A percentile compares a stretch with the other conserved stretches of the same genome.
These are phyloP conservation scores for Eilema griseolum DNA, from an alignment of 2,888 invertebrate species.

Conservation along the genomic window DNA sequence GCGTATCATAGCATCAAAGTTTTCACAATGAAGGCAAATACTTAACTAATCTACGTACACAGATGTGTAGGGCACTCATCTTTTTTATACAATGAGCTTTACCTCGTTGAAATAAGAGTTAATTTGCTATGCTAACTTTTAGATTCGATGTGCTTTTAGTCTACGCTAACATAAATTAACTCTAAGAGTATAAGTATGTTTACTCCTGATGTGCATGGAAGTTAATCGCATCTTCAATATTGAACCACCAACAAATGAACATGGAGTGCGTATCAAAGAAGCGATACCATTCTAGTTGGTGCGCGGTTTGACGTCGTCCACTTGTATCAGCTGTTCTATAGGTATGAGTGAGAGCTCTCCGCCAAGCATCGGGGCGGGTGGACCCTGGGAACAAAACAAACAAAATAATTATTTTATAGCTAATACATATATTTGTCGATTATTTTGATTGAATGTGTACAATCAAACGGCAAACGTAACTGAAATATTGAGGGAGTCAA, in stretches of 20 bases:
- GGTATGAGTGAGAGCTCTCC: constrained; percentile 95
- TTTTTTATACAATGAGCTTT: not conserved
- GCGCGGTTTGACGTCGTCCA: constrained; percentile 88
- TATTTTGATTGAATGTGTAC: too few relatives aligned
- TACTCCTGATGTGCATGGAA: not conserved
- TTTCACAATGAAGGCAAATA: too few relatives aligned
- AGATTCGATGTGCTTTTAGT: not conserved
- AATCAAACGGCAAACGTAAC: too few relatives aligned
- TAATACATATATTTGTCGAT: too few relatives aligned
- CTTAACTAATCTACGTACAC: too few relatives aligned
- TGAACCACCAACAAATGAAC: constrained; percentile 11
- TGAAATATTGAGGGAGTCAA: too few relatives aligned
- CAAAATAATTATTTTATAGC: not conserved
- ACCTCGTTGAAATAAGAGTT: not conserved
- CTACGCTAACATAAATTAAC: not conserved
- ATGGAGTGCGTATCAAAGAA: constrained; percentile 25
- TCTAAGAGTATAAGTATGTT: not conserved
- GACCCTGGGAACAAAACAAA: constrained; percentile 72
- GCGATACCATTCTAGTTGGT: constrained; percentile 53
- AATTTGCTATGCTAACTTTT: not conserved
- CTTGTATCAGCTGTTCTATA: constrained; percentile 93
- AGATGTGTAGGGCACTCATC: too few relatives aligned
- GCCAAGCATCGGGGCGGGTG: constrained; percentile 90
- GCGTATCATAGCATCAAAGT: not conserved
- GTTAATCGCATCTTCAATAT: constrained; percentile 8